Conservation (phyloP, 2,113 vertebrate species). For the Morone saxatilis region DNA sequence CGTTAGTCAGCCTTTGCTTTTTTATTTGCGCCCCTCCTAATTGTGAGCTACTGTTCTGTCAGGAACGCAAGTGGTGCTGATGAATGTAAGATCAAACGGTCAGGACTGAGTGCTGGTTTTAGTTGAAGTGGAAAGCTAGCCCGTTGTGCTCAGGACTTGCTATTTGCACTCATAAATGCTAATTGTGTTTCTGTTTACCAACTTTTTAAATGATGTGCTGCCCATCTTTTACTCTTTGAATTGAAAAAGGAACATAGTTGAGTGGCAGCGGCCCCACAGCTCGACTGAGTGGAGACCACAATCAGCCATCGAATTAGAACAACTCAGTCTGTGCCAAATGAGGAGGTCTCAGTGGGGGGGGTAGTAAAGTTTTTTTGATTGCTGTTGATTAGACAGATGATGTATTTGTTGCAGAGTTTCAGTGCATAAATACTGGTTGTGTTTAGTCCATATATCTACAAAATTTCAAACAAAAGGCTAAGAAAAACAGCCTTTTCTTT, state of each 20-base stretch:
- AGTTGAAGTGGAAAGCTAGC: slow-evolving; percentile 39
- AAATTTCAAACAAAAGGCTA: background rate
- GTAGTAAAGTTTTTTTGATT: slow-evolving; percentile 26
- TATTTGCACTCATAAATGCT: slow-evolving; percentile 58
- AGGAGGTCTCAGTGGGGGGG: slow-evolving; percentile 8
- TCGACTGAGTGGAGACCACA: slow-evolving; percentile 37
- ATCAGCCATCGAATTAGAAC: slow-evolving; percentile 45
- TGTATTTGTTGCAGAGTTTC: background rate
- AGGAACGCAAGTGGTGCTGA: slow-evolving; percentile 31
- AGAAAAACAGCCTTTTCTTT: background rate
- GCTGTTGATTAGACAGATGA: slow-evolving; percentile 33
- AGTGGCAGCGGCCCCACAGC: slow-evolving; percentile 46
- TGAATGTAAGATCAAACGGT: slow-evolving; percentile 49
- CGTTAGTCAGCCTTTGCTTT: slow-evolving; percentile 20
- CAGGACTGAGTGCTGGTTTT: slow-evolving; percentile 26
- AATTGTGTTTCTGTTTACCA: slow-evolving; percentile 61
- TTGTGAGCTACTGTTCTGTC: slow-evolving; percentile 50
- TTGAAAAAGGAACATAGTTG: slow-evolving; percentile 31
- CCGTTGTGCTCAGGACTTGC: slow-evolving; percentile 40
- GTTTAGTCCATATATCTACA: background rate
- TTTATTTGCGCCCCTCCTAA: slow-evolving; percentile 44
- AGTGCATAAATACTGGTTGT: slow-evolving; percentile 22
- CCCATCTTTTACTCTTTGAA: slow-evolving; percentile 38
- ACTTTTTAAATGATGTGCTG: slow-evolving; percentile 46
- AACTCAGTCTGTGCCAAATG: slow-evolving; percentile 21